Base-by-base conservation (phyloP, 2,113 vertebrate species). In the Malaclemys terrapin region DNA sequence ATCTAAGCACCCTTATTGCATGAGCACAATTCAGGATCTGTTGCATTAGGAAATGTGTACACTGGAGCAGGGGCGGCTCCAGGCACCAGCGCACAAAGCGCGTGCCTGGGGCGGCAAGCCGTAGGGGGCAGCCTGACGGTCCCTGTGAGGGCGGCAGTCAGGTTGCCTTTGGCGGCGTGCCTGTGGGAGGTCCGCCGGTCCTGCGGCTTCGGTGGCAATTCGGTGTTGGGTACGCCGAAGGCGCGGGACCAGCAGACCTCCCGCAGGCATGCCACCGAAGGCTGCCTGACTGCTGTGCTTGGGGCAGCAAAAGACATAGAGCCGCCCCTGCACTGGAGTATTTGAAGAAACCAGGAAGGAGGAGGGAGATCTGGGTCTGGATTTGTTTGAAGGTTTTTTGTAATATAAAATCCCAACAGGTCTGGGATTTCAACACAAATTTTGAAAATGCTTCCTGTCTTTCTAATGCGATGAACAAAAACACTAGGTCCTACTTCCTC, bases 391-490 rank as follows among this genome's bases (percentile, higher is more conserved):
- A 42, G 0, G 54, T 56, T 85, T 78, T 92, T 82, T 16, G 35
- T 42, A 22, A 12, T 11, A n/a, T 94, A 27, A 93, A 91, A 96
- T 92, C 95, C 7, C 42, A 93, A 78, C 22, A 78, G 38, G 22
- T 47, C 38, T 45, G 75, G 24, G 12, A 72, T n/a, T 72, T 38
- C 65, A 72, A 38, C 75, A 42, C 42, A 89, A 89, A 87, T 13
- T 75, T 94, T 88, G 38, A 35, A 47, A 93, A 86, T 86, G 84
- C 82, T 56, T 89, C 93, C 1, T 93, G 95, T 84, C 88, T 27
- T 94, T 87, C 45, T 89, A 75, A 57, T 92, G n/a, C 49, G 35
- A 89, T 62, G 14, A 95, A 95, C 88, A 47, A 86, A 82, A 88
- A 62, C 3, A 11, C 2, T 14, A 47, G 16, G 16, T 62, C 85